phyloP scores from a whole-genome alignment of 2,888 invertebrate genomes.

The Acanthopleura granulata region DNA sequence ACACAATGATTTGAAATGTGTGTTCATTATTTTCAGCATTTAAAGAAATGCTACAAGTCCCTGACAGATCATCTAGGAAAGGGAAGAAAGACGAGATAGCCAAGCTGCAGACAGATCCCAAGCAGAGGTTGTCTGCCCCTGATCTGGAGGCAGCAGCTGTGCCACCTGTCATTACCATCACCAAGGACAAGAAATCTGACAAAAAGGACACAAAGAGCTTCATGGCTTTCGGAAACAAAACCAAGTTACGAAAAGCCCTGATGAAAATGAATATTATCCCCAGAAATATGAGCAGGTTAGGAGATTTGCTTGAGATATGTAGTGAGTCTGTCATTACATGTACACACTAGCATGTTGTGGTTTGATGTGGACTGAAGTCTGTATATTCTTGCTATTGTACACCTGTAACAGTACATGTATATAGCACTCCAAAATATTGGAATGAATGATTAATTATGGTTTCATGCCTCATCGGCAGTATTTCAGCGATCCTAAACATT shows the following conservation, averaged over 20 bases:
- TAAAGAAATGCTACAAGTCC: constrained; percentile 81
- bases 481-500: too few relatives aligned
- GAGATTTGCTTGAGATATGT: too few relatives aligned
- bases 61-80: constrained; percentile 84
- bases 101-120: constrained; percentile 78
- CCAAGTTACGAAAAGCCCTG: constrained; percentile 87
- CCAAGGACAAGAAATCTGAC: constrained; percentile 68
- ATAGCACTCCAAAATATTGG: too few relatives aligned
- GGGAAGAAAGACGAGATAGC: constrained; percentile 77
- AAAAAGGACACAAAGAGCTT: constrained; percentile 74
- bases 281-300: constrained; percentile 57
- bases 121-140: constrained; percentile 81
- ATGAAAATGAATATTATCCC: constrained; percentile 82
- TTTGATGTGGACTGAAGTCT: too few relatives aligned
- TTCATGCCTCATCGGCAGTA: too few relatives aligned
- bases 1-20: not conserved
- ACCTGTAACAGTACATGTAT: too few relatives aligned
- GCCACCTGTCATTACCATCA: constrained; percentile 27
- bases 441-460: too few relatives aligned
- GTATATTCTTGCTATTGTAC: too few relatives aligned
- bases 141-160: constrained; percentile 74
- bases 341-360: too few relatives aligned
- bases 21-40: constrained; percentile 71
- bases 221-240: constrained; percentile 90
- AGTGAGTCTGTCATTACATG: too few relatives aligned